Evolutionary conservation across 2,113 vertebrate species (phyloP).

Genomic region (Martes martes): DNA sequence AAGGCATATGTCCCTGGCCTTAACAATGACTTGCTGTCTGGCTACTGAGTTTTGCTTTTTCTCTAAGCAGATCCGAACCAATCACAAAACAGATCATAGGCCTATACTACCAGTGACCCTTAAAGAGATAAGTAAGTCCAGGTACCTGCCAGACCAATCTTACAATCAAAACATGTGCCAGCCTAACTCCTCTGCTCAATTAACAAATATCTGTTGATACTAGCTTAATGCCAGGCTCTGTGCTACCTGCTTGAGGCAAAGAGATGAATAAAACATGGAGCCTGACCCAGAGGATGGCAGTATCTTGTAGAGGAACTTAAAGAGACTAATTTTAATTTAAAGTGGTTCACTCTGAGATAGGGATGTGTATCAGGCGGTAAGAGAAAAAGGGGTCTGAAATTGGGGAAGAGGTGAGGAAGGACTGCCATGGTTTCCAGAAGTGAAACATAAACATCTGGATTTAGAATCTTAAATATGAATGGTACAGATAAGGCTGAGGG

Average conservation of each 20-base stretch:
- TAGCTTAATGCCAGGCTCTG: not conserved
- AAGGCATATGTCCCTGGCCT: not conserved
- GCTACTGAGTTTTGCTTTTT: not conserved
- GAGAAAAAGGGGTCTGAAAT: not conserved
- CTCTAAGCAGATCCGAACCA: not conserved
- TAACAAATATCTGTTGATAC: not conserved
- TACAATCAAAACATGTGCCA: not conserved
- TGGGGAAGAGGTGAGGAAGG: not conserved
- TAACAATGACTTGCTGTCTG: not conserved
- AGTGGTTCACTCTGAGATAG: not conserved
- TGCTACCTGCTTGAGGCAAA: not conserved
- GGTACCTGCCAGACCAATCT: not conserved
- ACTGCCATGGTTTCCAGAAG: not conserved
- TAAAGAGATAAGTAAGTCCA: not conserved
- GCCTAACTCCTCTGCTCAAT: not conserved
- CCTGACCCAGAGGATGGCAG: not conserved
- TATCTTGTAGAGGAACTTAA: not conserved
- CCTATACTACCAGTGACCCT: not conserved
- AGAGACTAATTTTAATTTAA: conserved; percentile 13
- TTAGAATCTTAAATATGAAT: conserved; percentile 15
- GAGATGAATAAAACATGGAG: conserved; percentile 9
- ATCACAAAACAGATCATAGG: not conserved
- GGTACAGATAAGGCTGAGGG: not conserved
- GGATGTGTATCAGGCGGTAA: not conserved
- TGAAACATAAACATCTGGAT: not conserved